A percentile compares a stretch with the other conserved stretches of the same genome.
phyloP scores from a whole-genome alignment of 2,797 vertebrate genomes.

The Sternotherus odoratus region DNA sequence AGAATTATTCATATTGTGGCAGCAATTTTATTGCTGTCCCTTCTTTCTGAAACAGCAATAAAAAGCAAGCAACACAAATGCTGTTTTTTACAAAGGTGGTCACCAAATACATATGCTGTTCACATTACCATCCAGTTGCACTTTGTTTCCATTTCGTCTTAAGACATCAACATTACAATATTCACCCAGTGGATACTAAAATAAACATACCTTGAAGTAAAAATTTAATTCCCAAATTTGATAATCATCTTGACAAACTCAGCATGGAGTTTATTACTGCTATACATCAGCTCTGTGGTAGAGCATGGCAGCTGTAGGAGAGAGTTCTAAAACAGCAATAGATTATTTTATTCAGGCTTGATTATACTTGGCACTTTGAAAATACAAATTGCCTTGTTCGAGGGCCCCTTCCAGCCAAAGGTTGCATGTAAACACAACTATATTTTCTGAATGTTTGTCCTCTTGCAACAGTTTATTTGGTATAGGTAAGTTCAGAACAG shows the following conservation, averaged over 20 bases:
- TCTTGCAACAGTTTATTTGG: background rate
- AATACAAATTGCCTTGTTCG: background rate
- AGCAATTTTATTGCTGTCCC: slow-evolving; percentile 11
- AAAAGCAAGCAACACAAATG: slow-evolving; percentile 1
- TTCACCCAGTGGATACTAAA: background rate
- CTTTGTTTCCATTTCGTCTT: background rate
- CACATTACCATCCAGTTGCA: background rate
- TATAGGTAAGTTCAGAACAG: background rate
- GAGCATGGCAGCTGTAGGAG: slow-evolving; percentile 7
- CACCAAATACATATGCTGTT: background rate
- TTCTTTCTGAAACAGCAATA: slow-evolving; percentile 24
- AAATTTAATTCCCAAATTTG: slow-evolving; percentile 17
- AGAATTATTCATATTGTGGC: slow-evolving; percentile 6
- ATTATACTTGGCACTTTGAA: background rate
- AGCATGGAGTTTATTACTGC: background rate
- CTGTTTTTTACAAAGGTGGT: background rate
- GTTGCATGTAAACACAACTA: background rate
- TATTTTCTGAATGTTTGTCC: background rate
- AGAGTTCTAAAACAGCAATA: background rate
- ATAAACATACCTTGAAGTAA: slow-evolving; percentile 15
- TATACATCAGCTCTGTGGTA: background rate
- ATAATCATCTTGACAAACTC: slow-evolving; percentile 7
- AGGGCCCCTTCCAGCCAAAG: background rate
- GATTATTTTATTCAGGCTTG: background rate
- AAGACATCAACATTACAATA: background rate